Percentiles rank a stretch among this genome's conserved stretches.
These are phyloP conservation scores for Caprella mutica DNA, from an alignment of 2,888 invertebrate species.

Conservation along the genomic window DNA sequence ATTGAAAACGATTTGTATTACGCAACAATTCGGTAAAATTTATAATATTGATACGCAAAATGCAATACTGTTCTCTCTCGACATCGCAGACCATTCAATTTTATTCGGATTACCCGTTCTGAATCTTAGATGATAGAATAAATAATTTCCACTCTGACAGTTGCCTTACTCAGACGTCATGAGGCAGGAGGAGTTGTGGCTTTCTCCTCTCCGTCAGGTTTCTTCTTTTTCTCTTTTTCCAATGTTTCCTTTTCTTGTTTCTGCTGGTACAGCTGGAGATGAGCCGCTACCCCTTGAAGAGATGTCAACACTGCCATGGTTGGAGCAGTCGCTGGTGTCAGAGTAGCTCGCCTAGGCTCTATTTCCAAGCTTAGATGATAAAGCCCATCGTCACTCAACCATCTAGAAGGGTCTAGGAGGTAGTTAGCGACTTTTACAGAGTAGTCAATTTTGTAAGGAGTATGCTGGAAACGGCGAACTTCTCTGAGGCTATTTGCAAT, in stretches of 20 bases:
- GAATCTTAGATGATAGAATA: too few relatives aligned
- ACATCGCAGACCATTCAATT: too few relatives aligned
- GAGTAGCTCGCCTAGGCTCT: slow-evolving; percentile 54
- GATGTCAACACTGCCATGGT: slow-evolving; percentile 7
- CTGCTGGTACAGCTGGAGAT: not conserved
- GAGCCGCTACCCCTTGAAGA: slow-evolving; percentile 6
- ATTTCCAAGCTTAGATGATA: slow-evolving; percentile 70
- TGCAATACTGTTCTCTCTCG: too few relatives aligned
- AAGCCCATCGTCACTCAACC: slow-evolving; percentile 66
- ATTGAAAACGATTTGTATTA: too few relatives aligned
- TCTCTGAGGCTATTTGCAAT: slow-evolving; percentile 85
- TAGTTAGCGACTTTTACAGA: slow-evolving; percentile 67
- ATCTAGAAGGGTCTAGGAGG: slow-evolving; percentile 62
- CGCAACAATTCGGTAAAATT: too few relatives aligned
- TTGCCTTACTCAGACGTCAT: too few relatives aligned
- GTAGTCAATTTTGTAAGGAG: slow-evolving; percentile 78
- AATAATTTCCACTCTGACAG: too few relatives aligned
- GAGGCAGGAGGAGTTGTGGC: too few relatives aligned
- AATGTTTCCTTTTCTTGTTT: not conserved
- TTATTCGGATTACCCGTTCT: too few relatives aligned
- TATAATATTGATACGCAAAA: too few relatives aligned
- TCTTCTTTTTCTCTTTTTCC: not conserved
- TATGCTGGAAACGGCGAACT: slow-evolving; percentile 80
- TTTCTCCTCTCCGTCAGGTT: too few relatives aligned
- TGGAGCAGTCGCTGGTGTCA: slow-evolving; percentile 22